These are phyloP conservation scores for Microcebus griseorufus DNA, from an alignment of 2,113 vertebrate genomes.

Conservation along the genomic window DNA sequence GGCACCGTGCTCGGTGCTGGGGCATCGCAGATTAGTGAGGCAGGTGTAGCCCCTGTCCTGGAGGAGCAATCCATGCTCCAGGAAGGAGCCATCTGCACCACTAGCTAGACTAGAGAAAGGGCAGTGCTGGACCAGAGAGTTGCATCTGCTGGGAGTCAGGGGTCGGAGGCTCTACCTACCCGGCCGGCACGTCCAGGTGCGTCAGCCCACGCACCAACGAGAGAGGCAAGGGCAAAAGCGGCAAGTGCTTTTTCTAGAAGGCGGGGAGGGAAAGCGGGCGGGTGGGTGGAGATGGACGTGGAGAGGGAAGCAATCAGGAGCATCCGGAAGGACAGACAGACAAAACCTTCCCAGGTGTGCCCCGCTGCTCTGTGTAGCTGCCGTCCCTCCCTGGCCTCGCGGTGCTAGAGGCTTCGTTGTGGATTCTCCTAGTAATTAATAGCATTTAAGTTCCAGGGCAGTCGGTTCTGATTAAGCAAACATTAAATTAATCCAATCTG, in stretches of 20 bases:
- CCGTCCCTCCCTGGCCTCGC: slow-evolving; percentile 41
- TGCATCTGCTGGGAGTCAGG: neutral
- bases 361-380: slow-evolving; percentile 33
- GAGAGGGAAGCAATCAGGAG: neutral
- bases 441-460: slow-evolving; percentile 84
- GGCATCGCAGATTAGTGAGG: too few species aligned
- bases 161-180: neutral
- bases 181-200: neutral
- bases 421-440: slow-evolving; percentile 88
- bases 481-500: slow-evolving; percentile 88
- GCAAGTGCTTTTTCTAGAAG: neutral
- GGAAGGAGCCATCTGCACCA: neutral
- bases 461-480: slow-evolving; percentile 89
- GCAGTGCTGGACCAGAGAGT: neutral
- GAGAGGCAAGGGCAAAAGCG: neutral
- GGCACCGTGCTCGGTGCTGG: neutral
- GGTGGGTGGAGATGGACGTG: neutral
- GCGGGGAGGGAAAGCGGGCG: neutral
- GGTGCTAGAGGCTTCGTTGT: slow-evolving; percentile 77
- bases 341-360: neutral
- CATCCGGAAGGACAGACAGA: slow-evolving; percentile 25
- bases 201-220: rapidly evolving
- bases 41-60: neutral
- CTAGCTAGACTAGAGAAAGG: neutral
- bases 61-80: neutral